Conservation (phyloP, 2,113 vertebrate genomes). For the Isurus oxyrinchus region DNA sequence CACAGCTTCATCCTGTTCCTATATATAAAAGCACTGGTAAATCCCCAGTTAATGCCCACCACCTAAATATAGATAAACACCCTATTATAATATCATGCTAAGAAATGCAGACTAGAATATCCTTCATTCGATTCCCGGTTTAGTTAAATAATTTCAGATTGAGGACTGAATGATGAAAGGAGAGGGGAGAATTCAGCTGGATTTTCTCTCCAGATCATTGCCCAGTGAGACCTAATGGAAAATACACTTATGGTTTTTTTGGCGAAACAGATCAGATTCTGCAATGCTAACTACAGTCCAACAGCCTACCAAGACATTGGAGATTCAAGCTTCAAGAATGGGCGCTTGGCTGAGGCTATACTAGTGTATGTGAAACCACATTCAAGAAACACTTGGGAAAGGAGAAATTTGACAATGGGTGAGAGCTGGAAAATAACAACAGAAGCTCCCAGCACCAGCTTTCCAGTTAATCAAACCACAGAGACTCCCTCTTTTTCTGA, state of each 20-base stretch:
- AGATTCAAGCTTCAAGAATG: not conserved
- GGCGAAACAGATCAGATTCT: not conserved
- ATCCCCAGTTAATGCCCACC: no score
- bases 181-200: not conserved
- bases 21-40: no score
- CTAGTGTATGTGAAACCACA: not conserved
- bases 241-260: not conserved
- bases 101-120: no score
- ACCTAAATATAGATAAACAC: no score
- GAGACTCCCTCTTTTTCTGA: not conserved
- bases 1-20: no score
- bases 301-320: no score
- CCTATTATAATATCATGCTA: not conserved
- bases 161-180: not conserved
- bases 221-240: not conserved
- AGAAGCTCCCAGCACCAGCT: not conserved
- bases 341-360: not conserved
- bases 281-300: not conserved
- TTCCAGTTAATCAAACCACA: no score
- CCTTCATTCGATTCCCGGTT: no score
- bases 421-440: not conserved
- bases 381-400: not conserved
- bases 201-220: not conserved
- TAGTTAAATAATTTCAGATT: not conserved
- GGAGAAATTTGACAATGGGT: not conserved